Percentiles rank a stretch among this genome's conserved stretches.
phyloP scores from a whole-genome alignment of 2,113 vertebrate species.

The Crotalus horridus region DNA sequence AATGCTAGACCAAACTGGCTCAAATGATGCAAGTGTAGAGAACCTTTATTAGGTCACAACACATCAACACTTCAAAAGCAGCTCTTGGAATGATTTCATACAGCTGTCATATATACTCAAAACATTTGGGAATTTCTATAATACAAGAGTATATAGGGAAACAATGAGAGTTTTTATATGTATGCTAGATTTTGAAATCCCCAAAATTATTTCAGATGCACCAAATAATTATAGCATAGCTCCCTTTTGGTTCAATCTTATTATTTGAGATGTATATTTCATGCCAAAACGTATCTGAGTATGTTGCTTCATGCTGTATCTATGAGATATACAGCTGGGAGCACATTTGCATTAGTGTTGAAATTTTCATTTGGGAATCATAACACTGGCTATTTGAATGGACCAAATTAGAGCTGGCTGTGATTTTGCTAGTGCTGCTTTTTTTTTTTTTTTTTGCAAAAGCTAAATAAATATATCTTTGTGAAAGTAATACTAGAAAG shows the following conservation, averaged over 20 bases:
- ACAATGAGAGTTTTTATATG: not conserved
- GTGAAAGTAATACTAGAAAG: not conserved
- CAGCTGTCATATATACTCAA: not conserved
- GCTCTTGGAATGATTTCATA: not conserved
- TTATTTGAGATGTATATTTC: not conserved
- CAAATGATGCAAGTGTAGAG: not conserved
- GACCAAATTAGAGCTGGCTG: not conserved
- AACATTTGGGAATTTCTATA: not conserved
- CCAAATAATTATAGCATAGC: not conserved
- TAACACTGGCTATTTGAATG: not conserved
- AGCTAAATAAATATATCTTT: not conserved
- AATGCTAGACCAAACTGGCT: not conserved
- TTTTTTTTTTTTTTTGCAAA: not conserved
- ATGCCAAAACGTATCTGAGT: not conserved
- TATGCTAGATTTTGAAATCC: not conserved
- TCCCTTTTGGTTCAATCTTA: not conserved
- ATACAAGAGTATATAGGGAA: not conserved
- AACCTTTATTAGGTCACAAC: not conserved
- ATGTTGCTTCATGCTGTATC: not conserved
- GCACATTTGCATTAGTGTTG: not conserved
- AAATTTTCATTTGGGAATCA: not conserved
- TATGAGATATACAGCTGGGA: not conserved
- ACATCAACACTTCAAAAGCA: not conserved
- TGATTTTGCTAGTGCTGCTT: not conserved
- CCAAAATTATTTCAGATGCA: not conserved